Evolutionary conservation across 2,888 invertebrate species (phyloP).

Genomic region (Chydorus sphaericus): DNA sequence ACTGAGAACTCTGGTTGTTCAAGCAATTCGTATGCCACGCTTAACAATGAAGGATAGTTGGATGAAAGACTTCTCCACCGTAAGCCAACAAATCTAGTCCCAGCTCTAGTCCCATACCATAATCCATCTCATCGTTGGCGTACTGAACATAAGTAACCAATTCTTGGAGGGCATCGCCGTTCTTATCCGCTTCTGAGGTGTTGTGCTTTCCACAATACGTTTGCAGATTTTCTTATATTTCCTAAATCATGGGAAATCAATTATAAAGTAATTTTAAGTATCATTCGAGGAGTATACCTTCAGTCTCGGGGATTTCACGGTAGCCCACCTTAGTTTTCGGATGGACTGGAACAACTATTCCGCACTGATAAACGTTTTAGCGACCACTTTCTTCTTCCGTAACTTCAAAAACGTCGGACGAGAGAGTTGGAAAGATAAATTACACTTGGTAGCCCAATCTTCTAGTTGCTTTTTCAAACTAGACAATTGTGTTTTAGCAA

Average conservation of each 20-base stretch:
- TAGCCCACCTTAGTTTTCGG: conserved; percentile 73
- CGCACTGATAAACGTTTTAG: conserved; percentile 65
- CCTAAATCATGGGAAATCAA: conserved; percentile 32
- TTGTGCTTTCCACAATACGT: conserved; percentile 35
- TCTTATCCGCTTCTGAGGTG: conserved; percentile 41
- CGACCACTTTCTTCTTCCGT: conserved; percentile 44
- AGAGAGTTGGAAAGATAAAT: conserved; percentile 41
- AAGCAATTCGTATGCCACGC: conserved; percentile 60
- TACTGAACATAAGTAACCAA: conserved; percentile 68
- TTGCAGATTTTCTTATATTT: conserved; percentile 49
- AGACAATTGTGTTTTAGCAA: conserved; percentile 17
- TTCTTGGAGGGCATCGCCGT: conserved; percentile 58
- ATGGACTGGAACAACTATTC: conserved; percentile 71
- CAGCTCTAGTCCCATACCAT: conserved; percentile 78
- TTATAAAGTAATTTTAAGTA: neutral
- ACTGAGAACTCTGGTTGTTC: conserved; percentile 52
- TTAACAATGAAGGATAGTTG: conserved; percentile 46
- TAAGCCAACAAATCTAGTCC: conserved; percentile 73
- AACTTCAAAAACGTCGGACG: conserved; percentile 43
- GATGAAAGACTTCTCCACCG: conserved; percentile 51
- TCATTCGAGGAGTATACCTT: conserved; percentile 32
- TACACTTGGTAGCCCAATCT: conserved; percentile 43
- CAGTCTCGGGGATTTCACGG: conserved; percentile 49
- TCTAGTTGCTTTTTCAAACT: conserved; percentile 47
- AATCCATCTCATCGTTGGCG: conserved; percentile 89